Percentiles rank a stretch among this genome's conserved stretches.
Evolutionary conservation across 2,797 vertebrate genomes (phyloP).

Genomic region (Gymnothorax reevesii): DNA sequence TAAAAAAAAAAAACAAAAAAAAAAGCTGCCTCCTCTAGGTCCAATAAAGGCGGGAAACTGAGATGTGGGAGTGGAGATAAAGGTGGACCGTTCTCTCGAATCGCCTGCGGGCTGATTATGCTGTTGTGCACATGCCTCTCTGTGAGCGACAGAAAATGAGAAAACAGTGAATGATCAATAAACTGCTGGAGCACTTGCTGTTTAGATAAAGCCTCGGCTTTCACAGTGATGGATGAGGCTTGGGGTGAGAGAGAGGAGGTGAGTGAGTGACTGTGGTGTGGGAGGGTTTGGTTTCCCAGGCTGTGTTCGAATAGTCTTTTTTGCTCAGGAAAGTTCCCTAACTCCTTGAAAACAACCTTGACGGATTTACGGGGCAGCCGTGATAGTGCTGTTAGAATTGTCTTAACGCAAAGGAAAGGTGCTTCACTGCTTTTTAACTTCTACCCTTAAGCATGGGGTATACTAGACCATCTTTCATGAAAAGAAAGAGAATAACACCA

Average conservation of each 20-base stretch:
- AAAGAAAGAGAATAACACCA: no score
- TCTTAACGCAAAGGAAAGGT: no score
- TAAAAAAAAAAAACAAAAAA: not conserved
- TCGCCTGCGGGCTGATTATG: not conserved
- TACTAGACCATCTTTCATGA: no score
- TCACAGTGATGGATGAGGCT: not conserved
- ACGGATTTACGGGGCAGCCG: no score
- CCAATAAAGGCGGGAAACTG: not conserved
- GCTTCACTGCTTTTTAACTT: no score
- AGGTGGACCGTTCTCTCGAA: not conserved
- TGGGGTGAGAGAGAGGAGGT: not conserved
- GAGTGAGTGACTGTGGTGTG: not conserved
- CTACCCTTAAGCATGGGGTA: no score
- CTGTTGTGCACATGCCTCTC: not conserved
- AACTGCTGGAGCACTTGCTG: not conserved
- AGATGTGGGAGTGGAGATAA: not conserved
- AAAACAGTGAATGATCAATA: not conserved
- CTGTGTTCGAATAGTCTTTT: not conserved
- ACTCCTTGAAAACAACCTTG: no score
- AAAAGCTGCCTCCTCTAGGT: not conserved
- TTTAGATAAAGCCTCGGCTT: constrained; percentile 11
- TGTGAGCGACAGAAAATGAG: constrained; percentile 9
- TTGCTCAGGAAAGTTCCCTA: no score
- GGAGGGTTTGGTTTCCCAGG: not conserved
- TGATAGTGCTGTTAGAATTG: no score